Evolutionary conservation across 2,888 invertebrate genomes (phyloP).

Genomic region (Tigriopus californicus): DNA sequence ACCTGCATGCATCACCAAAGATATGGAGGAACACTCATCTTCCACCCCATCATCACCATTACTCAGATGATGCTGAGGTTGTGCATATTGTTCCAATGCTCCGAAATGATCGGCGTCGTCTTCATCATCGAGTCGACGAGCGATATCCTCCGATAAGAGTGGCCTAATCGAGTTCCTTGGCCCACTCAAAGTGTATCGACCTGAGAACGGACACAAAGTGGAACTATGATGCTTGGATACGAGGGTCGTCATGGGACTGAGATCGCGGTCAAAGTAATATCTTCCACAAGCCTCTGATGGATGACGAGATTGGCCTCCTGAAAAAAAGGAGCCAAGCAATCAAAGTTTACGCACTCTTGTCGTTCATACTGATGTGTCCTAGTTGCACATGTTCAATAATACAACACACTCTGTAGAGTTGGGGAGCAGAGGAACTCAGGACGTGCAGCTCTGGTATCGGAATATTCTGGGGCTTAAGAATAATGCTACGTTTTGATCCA

Average conservation of each 20-base stretch:
- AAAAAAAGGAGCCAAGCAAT: background rate
- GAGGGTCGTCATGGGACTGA: background rate
- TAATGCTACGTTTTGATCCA: too few relatives aligned
- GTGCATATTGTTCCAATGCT: background rate
- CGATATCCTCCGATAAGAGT: background rate
- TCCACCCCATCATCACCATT: too few relatives aligned
- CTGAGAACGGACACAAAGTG: constrained; percentile 9
- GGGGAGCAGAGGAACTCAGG: too few relatives aligned
- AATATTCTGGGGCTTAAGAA: too few relatives aligned
- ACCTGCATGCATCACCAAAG: constrained; percentile 4
- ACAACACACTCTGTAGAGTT: too few relatives aligned
- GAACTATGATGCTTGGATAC: background rate
- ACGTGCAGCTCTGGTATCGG: too few relatives aligned
- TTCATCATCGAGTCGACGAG: background rate
- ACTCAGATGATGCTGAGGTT: background rate
- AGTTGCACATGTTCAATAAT: too few relatives aligned
- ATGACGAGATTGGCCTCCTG: constrained; percentile 5
- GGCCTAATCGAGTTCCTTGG: background rate
- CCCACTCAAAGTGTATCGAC: constrained; percentile 6
- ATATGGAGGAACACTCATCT: too few relatives aligned
- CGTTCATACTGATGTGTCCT: too few relatives aligned
- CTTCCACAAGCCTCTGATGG: constrained; percentile 12
- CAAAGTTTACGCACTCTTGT: too few relatives aligned
- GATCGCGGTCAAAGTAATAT: constrained; percentile 1
- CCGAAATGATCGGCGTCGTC: background rate